phyloP scores from a whole-genome alignment of 2,113 vertebrate genomes.

The Euleptes europaea region DNA sequence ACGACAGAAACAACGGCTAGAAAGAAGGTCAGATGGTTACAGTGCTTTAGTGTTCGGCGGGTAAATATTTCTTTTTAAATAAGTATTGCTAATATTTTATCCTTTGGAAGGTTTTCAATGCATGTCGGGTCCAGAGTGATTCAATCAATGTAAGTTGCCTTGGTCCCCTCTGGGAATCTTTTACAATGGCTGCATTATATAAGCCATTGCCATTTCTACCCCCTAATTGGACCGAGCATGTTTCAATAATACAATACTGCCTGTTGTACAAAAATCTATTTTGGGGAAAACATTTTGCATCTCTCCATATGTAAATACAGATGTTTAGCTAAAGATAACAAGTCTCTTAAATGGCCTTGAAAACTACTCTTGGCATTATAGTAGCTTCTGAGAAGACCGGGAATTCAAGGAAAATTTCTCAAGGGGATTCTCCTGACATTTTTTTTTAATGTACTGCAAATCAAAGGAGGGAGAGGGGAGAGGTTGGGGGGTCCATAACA shows the following conservation, averaged over 20 bases:
- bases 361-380: constrained; percentile 39
- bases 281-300: constrained; percentile 69
- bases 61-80: constrained; percentile 75
- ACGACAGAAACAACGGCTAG: constrained; percentile 68
- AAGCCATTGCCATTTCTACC: constrained; percentile 69
- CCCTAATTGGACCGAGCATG: constrained; percentile 68
- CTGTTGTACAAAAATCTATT: constrained; percentile 66
- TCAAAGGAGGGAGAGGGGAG: not conserved
- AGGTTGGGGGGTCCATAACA: not conserved
- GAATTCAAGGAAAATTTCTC: constrained; percentile 29
- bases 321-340: constrained; percentile 49
- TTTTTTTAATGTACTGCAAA: not conserved
- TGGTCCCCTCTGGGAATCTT: constrained; percentile 69
- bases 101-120: constrained; percentile 78
- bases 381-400: constrained; percentile 60
- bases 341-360: constrained; percentile 64
- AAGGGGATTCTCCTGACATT: constrained; percentile 40
- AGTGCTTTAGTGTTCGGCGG: constrained; percentile 78
- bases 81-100: constrained; percentile 80
- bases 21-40: constrained; percentile 73
- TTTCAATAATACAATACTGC: constrained; percentile 75
- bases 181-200: constrained; percentile 78
- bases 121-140: constrained; percentile 65
- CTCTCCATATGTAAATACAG: constrained; percentile 64
- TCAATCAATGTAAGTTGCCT: constrained; percentile 78